Conservation (phyloP, 2,797 vertebrate genomes). For the Sandelia bainsii region DNA sequence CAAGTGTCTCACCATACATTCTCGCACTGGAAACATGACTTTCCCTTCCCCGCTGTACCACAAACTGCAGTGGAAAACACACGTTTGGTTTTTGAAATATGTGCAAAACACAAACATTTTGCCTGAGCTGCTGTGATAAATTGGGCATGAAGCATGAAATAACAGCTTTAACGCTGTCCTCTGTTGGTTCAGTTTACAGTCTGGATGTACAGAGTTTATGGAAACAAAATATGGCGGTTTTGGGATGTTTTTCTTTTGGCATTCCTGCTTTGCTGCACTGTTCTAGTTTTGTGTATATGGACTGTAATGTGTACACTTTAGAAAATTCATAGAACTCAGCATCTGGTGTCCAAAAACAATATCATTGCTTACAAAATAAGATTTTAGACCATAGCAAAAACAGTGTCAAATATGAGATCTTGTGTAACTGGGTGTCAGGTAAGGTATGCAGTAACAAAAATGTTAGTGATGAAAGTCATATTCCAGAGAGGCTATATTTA, state of each 20-base stretch:
- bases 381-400: not conserved
- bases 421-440: not conserved
- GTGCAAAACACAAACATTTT: constrained; percentile 41
- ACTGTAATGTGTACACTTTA: not conserved
- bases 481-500: no score
- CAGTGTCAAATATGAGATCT: not conserved
- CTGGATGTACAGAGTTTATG: constrained; percentile 24
- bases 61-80: constrained; percentile 47
- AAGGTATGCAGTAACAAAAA: no score
- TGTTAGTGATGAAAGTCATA: no score
- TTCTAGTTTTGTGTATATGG: constrained; percentile 5
- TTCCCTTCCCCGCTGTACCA: constrained; percentile 6
- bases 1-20: constrained; percentile 19
- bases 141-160: constrained; percentile 42
- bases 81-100: constrained; percentile 50
- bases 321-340: constrained; percentile 6
- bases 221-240: constrained; percentile 19
- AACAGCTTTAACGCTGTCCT: constrained; percentile 14
- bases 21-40: constrained; percentile 48
- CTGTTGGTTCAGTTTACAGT: constrained; percentile 6
- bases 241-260: constrained; percentile 9
- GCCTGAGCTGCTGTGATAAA: constrained; percentile 43
- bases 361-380: not conserved
- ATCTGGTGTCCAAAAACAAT: constrained; percentile 5
- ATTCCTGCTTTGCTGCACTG: constrained; percentile 23